These are phyloP conservation scores for Agapostemon virescens DNA, from an alignment of 2,888 invertebrate genomes.

Conservation along the genomic window DNA sequence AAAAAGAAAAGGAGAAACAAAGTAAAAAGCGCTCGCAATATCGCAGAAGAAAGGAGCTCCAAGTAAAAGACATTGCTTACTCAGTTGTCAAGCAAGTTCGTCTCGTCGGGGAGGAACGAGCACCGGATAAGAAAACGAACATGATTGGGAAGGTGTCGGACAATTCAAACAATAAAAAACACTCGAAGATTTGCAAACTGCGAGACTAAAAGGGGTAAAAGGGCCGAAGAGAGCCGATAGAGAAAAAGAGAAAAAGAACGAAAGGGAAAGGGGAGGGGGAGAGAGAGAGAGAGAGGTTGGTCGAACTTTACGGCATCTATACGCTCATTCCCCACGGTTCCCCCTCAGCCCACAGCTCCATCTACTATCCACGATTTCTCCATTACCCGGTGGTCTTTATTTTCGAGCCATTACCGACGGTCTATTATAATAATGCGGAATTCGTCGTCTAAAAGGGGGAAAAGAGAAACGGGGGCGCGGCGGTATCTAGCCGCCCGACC, in stretches of 20 bases:
- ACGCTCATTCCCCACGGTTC: slow-evolving; percentile 14
- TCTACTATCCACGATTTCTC: slow-evolving; percentile 32
- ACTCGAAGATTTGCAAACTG: slow-evolving; percentile 34
- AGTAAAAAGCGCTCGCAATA: neutral
- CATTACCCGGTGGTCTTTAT: slow-evolving; percentile 63
- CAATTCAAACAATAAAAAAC: slow-evolving; percentile 34
- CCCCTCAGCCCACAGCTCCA: neutral
- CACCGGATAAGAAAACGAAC: slow-evolving; percentile 4
- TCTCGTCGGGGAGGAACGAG: neutral
- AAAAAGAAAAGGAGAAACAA: too few species aligned
- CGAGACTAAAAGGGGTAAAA: slow-evolving; percentile 18
- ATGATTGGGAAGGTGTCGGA: slow-evolving; percentile 9
- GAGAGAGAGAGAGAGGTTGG: neutral
- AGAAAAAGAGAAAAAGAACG: neutral
- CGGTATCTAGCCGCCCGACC: slow-evolving; percentile 41
- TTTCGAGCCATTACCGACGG: slow-evolving; percentile 66
- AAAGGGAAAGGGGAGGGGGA: neutral
- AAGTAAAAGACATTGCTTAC: slow-evolving; percentile 5
- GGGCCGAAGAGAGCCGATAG: neutral
- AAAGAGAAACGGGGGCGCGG: slow-evolving; percentile 29
- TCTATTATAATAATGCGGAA: slow-evolving; percentile 68
- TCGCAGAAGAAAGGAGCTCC: neutral
- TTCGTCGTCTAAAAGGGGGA: slow-evolving; percentile 52
- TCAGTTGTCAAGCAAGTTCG: slow-evolving; percentile 4
- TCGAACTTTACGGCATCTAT: slow-evolving; percentile 45